Conservation (phyloP, 2,888 invertebrate species). For the Drosophila heteroneura region DNA sequence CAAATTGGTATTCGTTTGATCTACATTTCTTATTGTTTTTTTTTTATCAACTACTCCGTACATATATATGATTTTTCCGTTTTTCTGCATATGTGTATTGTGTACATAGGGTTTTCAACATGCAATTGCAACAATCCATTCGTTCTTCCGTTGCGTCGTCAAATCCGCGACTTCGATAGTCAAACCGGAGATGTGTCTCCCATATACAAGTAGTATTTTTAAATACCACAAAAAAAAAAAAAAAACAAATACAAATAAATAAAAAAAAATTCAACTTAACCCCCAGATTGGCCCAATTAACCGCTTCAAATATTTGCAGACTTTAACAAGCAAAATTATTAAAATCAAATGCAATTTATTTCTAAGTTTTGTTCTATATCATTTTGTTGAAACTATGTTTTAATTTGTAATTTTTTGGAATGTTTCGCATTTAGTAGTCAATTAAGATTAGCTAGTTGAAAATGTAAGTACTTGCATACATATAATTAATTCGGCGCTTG, state of each 20-base stretch:
- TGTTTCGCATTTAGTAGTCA: slow-evolving; percentile 26
- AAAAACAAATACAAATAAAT: slow-evolving; percentile 9
- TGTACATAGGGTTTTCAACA: slow-evolving; percentile 34
- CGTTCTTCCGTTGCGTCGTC: slow-evolving; percentile 68
- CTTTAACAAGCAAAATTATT: slow-evolving; percentile 7
- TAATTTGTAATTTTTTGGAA: slow-evolving; percentile 28
- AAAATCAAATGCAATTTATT: slow-evolving; percentile 27
- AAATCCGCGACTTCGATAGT: slow-evolving; percentile 77
- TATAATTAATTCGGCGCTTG: background rate
- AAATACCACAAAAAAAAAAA: slow-evolving; percentile 19
- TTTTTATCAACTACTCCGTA: slow-evolving; percentile 9
- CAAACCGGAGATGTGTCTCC: slow-evolving; percentile 59
- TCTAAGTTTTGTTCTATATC: slow-evolving; percentile 32
- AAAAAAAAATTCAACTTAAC: slow-evolving; percentile 6
- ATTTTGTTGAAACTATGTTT: slow-evolving; percentile 19
- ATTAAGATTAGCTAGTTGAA: slow-evolving; percentile 31
- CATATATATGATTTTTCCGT: slow-evolving; percentile 11
- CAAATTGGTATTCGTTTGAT: slow-evolving; percentile 35
- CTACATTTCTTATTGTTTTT: slow-evolving; percentile 10
- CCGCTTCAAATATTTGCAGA: slow-evolving; percentile 45
- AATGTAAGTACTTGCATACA: slow-evolving; percentile 44
- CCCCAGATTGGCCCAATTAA: slow-evolving; percentile 47
- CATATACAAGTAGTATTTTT: slow-evolving; percentile 23
- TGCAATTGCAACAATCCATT: slow-evolving; percentile 43
- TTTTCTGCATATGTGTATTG: slow-evolving; percentile 18